Percentiles rank a stretch among this genome's conserved stretches.
Evolutionary conservation across 2,113 vertebrate genomes (phyloP).

Genomic region (Thinocorus orbignyianus): DNA sequence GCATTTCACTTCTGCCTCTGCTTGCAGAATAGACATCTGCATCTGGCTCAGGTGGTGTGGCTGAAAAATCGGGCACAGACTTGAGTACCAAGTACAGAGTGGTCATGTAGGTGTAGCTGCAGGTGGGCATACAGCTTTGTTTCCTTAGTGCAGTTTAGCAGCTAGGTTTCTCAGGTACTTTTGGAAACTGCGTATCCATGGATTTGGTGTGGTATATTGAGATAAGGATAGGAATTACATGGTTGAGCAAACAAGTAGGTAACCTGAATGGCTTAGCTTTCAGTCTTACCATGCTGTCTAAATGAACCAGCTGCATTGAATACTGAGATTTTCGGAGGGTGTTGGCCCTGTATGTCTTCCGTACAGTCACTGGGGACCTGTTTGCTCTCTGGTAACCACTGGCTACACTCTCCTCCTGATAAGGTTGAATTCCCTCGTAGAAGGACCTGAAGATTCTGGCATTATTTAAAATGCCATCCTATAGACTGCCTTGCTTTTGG

Average conservation of each 20-base stretch:
- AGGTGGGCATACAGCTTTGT: background rate
- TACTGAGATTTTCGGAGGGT: background rate
- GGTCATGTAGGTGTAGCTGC: background rate
- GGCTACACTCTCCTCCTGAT: background rate
- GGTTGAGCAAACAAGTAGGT: background rate
- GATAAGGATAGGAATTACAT: background rate
- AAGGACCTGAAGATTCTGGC: background rate
- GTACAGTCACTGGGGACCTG: background rate
- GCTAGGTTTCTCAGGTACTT: background rate
- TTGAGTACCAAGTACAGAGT: fast-evolving
- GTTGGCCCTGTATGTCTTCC: background rate
- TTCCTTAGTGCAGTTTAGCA: background rate
- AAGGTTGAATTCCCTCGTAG: background rate
- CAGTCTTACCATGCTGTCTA: background rate
- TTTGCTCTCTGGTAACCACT: background rate
- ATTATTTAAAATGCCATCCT: background rate
- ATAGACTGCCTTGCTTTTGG: background rate
- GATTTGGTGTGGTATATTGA: background rate
- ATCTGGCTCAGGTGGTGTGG: background rate
- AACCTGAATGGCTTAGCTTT: background rate
- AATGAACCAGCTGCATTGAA: background rate
- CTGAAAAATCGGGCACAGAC: background rate
- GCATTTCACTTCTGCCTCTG: background rate
- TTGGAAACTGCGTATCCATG: background rate
- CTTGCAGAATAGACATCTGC: background rate